phyloP scores from a whole-genome alignment of 1,140 invertebrate species.

The Ceratina japonica region DNA sequence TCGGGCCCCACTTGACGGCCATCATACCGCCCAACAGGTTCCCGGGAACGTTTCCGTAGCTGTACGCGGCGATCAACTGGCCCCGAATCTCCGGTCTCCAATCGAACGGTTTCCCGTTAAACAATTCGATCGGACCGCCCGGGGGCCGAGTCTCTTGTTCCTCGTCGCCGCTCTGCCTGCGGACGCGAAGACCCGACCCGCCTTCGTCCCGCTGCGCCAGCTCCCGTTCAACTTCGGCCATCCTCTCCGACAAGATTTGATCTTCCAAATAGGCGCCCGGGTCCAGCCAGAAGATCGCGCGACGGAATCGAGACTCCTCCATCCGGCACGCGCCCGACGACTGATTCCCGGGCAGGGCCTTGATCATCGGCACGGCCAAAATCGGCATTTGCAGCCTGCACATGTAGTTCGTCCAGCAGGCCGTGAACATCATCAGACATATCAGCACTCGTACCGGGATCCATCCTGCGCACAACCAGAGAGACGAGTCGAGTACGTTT shows the following conservation, averaged over 20 bases:
- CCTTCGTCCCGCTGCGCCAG: neutral
- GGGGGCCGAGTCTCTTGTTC: neutral
- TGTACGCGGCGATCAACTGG: conserved; percentile 83
- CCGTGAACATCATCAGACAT: conserved; percentile 85
- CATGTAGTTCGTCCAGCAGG: conserved; percentile 85
- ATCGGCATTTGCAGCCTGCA: conserved; percentile 86
- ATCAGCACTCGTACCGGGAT: conserved; percentile 78
- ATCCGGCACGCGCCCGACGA: conserved; percentile 40
- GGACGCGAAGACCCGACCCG: neutral
- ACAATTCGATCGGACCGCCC: conserved; percentile 14
- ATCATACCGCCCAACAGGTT: conserved; percentile 83
- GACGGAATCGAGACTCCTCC: neutral
- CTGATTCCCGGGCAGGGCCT: neutral
- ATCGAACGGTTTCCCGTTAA: conserved; percentile 71
- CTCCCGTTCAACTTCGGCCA: neutral
- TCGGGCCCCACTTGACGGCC: conserved; percentile 82
- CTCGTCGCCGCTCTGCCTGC: neutral
- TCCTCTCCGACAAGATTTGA: conserved; percentile 10
- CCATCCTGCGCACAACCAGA: conserved; percentile 56
- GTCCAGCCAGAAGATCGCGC: conserved; percentile 42
- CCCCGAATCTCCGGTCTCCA: conserved; percentile 82
- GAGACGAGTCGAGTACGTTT: too few relatives aligned
- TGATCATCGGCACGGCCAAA: conserved; percentile 85
- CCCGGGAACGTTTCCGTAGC: conserved; percentile 76
- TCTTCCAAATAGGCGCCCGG: conserved; percentile 26